Percentiles rank a stretch among this genome's conserved stretches.
Evolutionary conservation across 2,888 invertebrate species (phyloP).

Genomic region (Matsumyia berberina): DNA sequence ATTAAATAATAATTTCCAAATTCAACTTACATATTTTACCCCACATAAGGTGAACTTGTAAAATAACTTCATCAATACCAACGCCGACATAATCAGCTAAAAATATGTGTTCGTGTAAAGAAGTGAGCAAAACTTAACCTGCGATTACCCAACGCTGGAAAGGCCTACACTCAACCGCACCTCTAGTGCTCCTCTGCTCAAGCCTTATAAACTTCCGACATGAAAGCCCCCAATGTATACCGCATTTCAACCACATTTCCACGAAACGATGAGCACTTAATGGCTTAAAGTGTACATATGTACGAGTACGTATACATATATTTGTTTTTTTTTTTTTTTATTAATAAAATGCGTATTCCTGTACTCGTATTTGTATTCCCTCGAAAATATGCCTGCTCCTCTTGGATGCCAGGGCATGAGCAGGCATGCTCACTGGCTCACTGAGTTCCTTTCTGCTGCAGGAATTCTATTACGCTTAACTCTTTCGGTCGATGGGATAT

Average conservation of each 20-base stretch:
- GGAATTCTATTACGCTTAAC: constrained; percentile 2
- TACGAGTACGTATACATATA: background rate
- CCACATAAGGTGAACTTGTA: constrained; percentile 2
- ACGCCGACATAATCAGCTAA: constrained; percentile 1
- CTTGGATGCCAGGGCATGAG: constrained; percentile 24
- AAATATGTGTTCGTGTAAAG: background rate
- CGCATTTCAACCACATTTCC: constrained; percentile 8
- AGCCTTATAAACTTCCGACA: constrained; percentile 4
- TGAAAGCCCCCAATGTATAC: background rate
- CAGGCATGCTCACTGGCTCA: constrained; percentile 40
- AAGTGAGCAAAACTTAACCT: constrained; percentile 1
- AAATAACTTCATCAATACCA: constrained; percentile 3
- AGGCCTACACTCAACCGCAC: background rate
- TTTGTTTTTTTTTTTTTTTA: constrained; percentile 3
- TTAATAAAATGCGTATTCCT: constrained; percentile 17
- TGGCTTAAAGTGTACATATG: constrained; percentile 19
- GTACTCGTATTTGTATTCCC: constrained; percentile 15
- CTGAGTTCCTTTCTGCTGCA: constrained; percentile 23
- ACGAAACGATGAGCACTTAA: constrained; percentile 32
- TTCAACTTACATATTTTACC: constrained; percentile 5
- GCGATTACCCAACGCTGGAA: background rate
- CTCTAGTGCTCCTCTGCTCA: background rate
- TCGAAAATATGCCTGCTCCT: constrained; percentile 7
- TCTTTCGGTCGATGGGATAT: constrained; percentile 6
- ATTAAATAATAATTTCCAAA: constrained; percentile 30